A percentile compares a stretch with the other conserved stretches of the same genome.
Conservation (phyloP, 2,888 invertebrate species). For the Pterostichus niger region DNA sequence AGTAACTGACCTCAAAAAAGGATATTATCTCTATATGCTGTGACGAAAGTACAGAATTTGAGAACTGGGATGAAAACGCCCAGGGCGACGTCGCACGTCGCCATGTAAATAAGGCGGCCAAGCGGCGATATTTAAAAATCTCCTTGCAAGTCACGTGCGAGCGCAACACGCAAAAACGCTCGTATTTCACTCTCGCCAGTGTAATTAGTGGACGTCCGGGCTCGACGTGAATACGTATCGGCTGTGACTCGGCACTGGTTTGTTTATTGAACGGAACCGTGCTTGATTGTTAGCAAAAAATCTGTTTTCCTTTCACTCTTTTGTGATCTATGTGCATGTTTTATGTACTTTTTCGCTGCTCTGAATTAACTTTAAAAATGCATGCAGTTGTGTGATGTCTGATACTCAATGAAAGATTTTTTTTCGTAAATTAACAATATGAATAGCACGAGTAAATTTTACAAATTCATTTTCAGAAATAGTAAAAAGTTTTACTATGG, state of each 20-base stretch:
- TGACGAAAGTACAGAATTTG: too few relatives aligned
- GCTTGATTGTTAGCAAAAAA: constrained; percentile 52
- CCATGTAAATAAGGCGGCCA: constrained; percentile 4
- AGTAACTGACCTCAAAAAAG: too few relatives aligned
- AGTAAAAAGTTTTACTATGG: neutral
- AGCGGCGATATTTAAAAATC: constrained; percentile 24
- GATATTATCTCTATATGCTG: too few relatives aligned
- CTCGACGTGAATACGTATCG: constrained; percentile 40
- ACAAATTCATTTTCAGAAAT: too few relatives aligned
- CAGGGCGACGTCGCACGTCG: neutral
- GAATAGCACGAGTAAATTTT: neutral
- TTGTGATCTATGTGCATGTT: constrained; percentile 40
- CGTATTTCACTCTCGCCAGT: constrained; percentile 49
- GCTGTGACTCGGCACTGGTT: constrained; percentile 32
- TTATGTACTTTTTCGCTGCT: constrained; percentile 19
- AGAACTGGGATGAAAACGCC: too few relatives aligned
- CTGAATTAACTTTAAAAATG: constrained; percentile 39
- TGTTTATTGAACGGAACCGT: constrained; percentile 49
- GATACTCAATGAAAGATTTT: constrained; percentile 27
- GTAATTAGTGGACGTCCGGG: constrained; percentile 23
- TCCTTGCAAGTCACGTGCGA: constrained; percentile 38
- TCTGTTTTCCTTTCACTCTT: constrained; percentile 48
- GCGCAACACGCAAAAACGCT: constrained; percentile 31
- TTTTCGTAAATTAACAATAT: constrained; percentile 27
- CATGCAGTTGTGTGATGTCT: constrained; percentile 30